These are phyloP conservation scores for Formica aserva DNA, from an alignment of 2,888 invertebrate species.

Conservation along the genomic window DNA sequence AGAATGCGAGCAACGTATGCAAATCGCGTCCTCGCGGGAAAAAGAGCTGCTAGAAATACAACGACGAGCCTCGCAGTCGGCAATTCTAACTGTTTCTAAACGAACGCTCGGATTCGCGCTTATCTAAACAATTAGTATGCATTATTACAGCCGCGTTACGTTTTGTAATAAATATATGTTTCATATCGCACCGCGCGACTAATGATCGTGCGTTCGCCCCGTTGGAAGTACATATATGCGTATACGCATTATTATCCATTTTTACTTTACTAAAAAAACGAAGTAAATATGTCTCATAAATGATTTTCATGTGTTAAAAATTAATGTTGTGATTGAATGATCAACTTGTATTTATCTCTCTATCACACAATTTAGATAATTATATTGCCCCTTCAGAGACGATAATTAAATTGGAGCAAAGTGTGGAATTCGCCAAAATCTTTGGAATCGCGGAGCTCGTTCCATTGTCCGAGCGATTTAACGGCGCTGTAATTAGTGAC, in stretches of 20 bases:
- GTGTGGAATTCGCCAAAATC: neutral
- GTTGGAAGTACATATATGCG: neutral
- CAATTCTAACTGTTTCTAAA: conserved; percentile 40
- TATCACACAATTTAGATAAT: neutral
- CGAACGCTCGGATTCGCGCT: conserved; percentile 45
- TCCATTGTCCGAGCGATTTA: neutral
- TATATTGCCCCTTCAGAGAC: neutral
- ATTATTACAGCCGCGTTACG: conserved; percentile 36
- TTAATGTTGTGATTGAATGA: neutral
- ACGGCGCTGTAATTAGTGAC: conserved; percentile 27
- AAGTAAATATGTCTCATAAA: neutral
- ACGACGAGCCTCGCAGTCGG: neutral
- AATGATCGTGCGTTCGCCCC: neutral
- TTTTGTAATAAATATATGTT: conserved; percentile 26
- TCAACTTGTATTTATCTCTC: neutral
- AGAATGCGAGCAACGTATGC: conserved; percentile 26
- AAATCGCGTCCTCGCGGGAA: conserved; percentile 12
- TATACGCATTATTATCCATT: neutral
- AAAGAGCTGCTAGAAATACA: neutral
- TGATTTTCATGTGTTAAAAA: neutral
- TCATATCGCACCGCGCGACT: conserved; percentile 14
- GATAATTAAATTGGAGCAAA: neutral
- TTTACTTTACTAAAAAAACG: neutral
- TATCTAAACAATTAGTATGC: conserved; percentile 60
- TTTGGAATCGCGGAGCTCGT: neutral